These are phyloP conservation scores for Sebastes trivittatus DNA, from an alignment of 2,797 vertebrate genomes.

Conservation along the genomic window DNA sequence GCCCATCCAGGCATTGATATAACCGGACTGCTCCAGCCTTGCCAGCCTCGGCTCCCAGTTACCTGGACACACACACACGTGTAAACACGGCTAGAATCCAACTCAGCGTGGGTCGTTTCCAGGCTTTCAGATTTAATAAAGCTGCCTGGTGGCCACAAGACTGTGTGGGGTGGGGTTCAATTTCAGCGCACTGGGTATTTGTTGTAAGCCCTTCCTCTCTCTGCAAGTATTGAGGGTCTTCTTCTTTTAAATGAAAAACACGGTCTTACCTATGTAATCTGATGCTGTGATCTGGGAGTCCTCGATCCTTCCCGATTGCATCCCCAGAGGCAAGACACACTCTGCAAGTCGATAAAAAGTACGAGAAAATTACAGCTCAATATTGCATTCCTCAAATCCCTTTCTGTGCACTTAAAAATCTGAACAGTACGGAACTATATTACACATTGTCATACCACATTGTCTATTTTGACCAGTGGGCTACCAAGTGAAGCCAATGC, in stretches of 20 bases:
- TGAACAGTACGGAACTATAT: background rate
- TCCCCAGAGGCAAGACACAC: conserved; percentile 87
- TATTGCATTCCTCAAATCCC: background rate
- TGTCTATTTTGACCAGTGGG: background rate
- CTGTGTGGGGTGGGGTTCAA: background rate
- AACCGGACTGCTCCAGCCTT: conserved; percentile 86
- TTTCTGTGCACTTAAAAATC: background rate
- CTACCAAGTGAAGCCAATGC: background rate
- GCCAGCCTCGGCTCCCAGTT: conserved; percentile 89
- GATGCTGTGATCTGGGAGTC: conserved; percentile 93
- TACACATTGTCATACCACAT: background rate
- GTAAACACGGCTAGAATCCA: conserved; percentile 15
- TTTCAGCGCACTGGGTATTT: background rate
- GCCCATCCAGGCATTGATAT: conserved; percentile 93
- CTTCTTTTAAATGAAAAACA: background rate
- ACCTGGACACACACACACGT: conserved; percentile 72
- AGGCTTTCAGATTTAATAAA: conserved; percentile 20
- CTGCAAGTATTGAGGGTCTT: background rate
- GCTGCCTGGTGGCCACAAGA: background rate
- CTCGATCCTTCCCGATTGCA: conserved; percentile 87
- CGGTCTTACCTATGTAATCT: conserved; percentile 86
- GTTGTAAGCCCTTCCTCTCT: background rate
- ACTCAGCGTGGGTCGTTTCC: background rate
- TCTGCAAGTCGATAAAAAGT: conserved; percentile 70
- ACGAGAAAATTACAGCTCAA: background rate